Evolutionary conservation across 2,888 invertebrate genomes (phyloP).

Genomic region (Drosophila algonquin): DNA sequence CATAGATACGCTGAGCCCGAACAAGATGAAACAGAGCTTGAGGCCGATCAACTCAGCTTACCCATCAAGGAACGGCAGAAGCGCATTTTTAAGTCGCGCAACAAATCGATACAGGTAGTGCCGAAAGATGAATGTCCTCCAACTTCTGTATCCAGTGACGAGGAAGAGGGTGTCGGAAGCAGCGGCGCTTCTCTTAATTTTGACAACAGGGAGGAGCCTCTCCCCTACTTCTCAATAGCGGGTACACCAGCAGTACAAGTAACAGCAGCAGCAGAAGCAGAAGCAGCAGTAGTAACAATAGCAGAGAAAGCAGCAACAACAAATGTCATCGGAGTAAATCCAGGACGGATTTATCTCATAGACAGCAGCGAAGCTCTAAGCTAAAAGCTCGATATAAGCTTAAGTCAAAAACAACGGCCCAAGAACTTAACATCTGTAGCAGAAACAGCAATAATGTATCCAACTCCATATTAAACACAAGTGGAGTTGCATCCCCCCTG

Average conservation of each 20-base stretch:
- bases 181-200: background rate
- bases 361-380: background rate
- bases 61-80: conserved; percentile 84
- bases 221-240: background rate
- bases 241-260: background rate
- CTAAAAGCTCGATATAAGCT: background rate
- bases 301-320: background rate
- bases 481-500: conserved; percentile 24
- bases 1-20: background rate
- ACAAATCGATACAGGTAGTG: conserved; percentile 59
- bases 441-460: background rate
- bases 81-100: conserved; percentile 83
- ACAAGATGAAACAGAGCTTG: conserved; percentile 1
- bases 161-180: background rate
- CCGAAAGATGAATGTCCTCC: conserved; percentile 2
- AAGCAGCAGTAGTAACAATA: background rate
- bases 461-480: conserved; percentile 2
- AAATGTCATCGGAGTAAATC: conserved; percentile 9
- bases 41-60: conserved; percentile 48
- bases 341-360: conserved; percentile 32
- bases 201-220: background rate
- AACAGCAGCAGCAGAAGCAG: conserved; percentile 3
- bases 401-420: conserved; percentile 4
- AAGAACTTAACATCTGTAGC: conserved; percentile 35
- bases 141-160: background rate